Percentiles rank a stretch among this genome's conserved stretches.
Evolutionary conservation across 2,797 vertebrate genomes (phyloP).

Genomic region (Spea hammondii): DNA sequence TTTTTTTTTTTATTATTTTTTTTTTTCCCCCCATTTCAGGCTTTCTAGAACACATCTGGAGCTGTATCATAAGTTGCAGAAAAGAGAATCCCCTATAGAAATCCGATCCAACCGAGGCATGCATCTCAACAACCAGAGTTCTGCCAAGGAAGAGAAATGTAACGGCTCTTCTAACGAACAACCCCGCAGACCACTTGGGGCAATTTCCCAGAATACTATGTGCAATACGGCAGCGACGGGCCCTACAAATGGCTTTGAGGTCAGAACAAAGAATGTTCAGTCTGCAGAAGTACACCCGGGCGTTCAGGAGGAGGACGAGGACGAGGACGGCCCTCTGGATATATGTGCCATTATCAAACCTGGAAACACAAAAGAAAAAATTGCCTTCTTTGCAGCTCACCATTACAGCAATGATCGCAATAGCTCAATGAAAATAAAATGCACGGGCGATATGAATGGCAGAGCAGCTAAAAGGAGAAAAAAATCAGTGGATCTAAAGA

Average conservation of each 20-base stretch:
- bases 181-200: conserved; percentile 69
- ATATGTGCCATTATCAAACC: conserved; percentile 91
- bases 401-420: conserved; percentile 63
- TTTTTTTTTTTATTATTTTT: too few relatives aligned
- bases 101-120: conserved; percentile 61
- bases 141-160: conserved; percentile 63
- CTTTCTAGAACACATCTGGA: conserved; percentile 86
- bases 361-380: conserved; percentile 95
- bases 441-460: conserved; percentile 83
- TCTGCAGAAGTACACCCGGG: conserved; percentile 68
- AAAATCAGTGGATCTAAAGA: conserved; percentile 72
- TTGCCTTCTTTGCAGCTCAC: conserved; percentile 88
- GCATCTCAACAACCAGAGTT: conserved; percentile 63
- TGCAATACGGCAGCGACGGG: conserved; percentile 65
- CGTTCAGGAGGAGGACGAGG: conserved; percentile 53
- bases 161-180: conserved; percentile 51
- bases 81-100: conserved; percentile 74
- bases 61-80: conserved; percentile 77
- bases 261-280: conserved; percentile 62
- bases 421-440: conserved; percentile 81
- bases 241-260: conserved; percentile 52
- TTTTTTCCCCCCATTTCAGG: conserved; percentile 63
- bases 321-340: conserved; percentile 71
- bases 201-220: conserved; percentile 77
- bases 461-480: conserved; percentile 82